Evolutionary conservation across 2,888 invertebrate species (phyloP).

Genomic region (Saturnia japonica): DNA sequence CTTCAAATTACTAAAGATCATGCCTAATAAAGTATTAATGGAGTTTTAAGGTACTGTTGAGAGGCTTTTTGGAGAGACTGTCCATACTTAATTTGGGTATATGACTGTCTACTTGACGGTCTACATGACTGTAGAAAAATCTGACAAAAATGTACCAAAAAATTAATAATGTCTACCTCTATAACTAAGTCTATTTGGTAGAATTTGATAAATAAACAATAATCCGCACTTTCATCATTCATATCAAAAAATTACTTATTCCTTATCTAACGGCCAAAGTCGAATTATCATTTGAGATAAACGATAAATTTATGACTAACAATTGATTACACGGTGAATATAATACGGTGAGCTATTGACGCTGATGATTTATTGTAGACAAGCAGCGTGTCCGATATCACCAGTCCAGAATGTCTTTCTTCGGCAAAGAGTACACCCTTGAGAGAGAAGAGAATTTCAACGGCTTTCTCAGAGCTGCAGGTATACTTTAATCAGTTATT

Average conservation of each 20-base stretch:
- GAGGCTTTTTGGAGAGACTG: too few relatives aligned
- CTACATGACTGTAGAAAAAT: too few relatives aligned
- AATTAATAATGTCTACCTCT: too few relatives aligned
- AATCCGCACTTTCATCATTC: neutral
- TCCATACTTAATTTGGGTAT: too few relatives aligned
- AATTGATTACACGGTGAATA: constrained; percentile 16
- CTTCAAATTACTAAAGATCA: too few relatives aligned
- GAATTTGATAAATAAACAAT: too few relatives aligned
- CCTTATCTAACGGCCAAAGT: neutral
- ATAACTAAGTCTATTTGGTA: too few relatives aligned
- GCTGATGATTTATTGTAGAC: neutral
- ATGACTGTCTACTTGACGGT: too few relatives aligned
- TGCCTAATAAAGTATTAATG: too few relatives aligned
- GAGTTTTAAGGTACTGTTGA: too few relatives aligned
- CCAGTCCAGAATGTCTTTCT: constrained; percentile 41
- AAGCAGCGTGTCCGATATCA: neutral
- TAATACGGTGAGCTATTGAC: neutral
- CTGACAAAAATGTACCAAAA: too few relatives aligned
- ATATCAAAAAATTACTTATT: neutral
- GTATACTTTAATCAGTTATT: too few relatives aligned
- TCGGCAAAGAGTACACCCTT: constrained; percentile 41
- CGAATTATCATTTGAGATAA: constrained; percentile 16
- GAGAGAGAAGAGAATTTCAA: constrained; percentile 47
- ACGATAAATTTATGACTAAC: constrained; percentile 20
- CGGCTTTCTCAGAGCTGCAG: constrained; percentile 39